Evolutionary conservation across 2,888 invertebrate species (phyloP).

Genomic region (Drosophila maculinotata): DNA sequence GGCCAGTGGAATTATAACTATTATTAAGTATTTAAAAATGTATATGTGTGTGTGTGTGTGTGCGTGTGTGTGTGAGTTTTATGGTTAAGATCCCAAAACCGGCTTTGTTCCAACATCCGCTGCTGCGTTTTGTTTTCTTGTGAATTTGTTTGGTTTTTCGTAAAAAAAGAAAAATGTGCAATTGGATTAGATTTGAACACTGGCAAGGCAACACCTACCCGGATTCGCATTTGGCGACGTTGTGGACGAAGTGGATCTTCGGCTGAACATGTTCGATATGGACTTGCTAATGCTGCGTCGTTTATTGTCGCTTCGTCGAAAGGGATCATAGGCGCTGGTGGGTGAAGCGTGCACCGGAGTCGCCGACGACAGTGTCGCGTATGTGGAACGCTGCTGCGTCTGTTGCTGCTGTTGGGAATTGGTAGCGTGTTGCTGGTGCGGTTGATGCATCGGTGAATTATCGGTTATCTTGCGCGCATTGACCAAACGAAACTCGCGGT

Average conservation of each 20-base stretch:
- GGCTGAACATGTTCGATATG: slow-evolving; percentile 90
- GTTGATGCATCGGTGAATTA: slow-evolving; percentile 83
- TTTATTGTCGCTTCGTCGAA: slow-evolving; percentile 89
- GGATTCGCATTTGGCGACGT: slow-evolving; percentile 18
- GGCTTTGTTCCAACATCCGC: slow-evolving; percentile 69
- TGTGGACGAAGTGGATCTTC: slow-evolving; percentile 85
- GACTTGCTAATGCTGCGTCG: slow-evolving; percentile 91
- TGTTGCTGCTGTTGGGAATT: slow-evolving; percentile 34
- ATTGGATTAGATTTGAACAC: neutral
- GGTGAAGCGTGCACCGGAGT: slow-evolving; percentile 84
- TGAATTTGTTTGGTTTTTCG: slow-evolving; percentile 37
- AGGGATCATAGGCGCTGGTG: slow-evolving; percentile 86
- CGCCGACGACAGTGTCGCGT: slow-evolving; percentile 82
- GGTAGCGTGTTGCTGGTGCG: slow-evolving; percentile 83
- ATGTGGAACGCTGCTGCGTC: slow-evolving; percentile 77
- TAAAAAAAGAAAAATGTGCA: slow-evolving; percentile 47
- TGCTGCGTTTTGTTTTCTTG: slow-evolving; percentile 51
- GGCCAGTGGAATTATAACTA: slow-evolving; percentile 9
- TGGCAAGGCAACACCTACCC: slow-evolving; percentile 29
- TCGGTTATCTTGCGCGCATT: slow-evolving; percentile 87
- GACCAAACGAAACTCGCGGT: slow-evolving; percentile 91
- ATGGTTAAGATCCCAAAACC: slow-evolving; percentile 65
- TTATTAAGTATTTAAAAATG: slow-evolving; percentile 4
- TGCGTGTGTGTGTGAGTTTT: slow-evolving; percentile 23
- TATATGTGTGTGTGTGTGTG: slow-evolving; percentile 23